A percentile compares a stretch with the other conserved stretches of the same genome.
Conservation (phyloP, 2,888 invertebrate genomes). For the Chesias legatella region DNA sequence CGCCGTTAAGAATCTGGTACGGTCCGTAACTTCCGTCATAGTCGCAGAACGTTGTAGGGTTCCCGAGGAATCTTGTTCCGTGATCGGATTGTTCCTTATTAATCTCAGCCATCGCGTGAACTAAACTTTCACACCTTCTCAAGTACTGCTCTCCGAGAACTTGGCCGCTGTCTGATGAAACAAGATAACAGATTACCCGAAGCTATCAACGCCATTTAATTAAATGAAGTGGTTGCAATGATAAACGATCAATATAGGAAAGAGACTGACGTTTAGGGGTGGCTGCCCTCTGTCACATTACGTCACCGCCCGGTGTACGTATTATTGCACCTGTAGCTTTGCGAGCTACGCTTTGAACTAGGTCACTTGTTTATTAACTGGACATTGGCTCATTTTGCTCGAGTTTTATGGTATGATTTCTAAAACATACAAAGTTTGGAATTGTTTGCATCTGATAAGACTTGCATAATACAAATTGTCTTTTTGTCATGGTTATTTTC, state of each 20-base stretch:
- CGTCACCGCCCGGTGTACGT: constrained; percentile 36
- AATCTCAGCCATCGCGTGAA: constrained; percentile 74
- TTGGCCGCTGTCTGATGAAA: constrained; percentile 58
- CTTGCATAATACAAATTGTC: constrained; percentile 7
- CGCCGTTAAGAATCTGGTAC: constrained; percentile 73
- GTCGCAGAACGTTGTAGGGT: constrained; percentile 79
- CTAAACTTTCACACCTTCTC: constrained; percentile 84
- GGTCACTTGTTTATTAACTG: constrained; percentile 30
- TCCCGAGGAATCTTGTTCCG: constrained; percentile 78
- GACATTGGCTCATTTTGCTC: constrained; percentile 10
- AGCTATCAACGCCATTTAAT: constrained; percentile 8
- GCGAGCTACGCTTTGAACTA: constrained; percentile 30
- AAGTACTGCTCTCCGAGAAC: constrained; percentile 80
- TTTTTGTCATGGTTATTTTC: constrained; percentile 20
- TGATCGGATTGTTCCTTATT: constrained; percentile 78
- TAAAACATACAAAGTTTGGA: no score
- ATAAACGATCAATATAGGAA: constrained; percentile 33
- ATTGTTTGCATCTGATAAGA: constrained; percentile 5
- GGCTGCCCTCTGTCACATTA: constrained; percentile 41
- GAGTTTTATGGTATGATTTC: constrained; percentile 6
- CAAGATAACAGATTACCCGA: constrained; percentile 11
- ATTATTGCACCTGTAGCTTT: constrained; percentile 32
- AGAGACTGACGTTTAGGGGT: constrained; percentile 34
- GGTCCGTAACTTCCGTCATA: constrained; percentile 84
- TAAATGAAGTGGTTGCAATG: constrained; percentile 7